phyloP scores from a whole-genome alignment of 2,113 vertebrate genomes.

The Hemichromis elongatus region DNA sequence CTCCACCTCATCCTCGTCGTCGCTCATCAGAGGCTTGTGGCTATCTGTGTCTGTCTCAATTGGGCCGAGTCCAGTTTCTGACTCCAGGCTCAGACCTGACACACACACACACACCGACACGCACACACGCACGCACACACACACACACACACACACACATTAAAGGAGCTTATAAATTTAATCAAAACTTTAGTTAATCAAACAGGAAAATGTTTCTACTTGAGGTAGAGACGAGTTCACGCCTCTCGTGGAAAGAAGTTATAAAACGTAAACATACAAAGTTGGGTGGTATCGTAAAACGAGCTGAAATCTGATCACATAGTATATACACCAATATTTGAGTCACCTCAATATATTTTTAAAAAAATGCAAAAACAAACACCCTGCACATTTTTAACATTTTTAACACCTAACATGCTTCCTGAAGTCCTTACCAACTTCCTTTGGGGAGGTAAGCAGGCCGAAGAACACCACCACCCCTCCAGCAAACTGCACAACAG shows the following conservation, averaged over 20 bases:
- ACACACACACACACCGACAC: constrained; percentile 27
- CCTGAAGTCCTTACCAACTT: constrained; percentile 83
- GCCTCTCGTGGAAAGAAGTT: neutral
- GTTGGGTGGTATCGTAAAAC: neutral
- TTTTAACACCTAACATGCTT: neutral
- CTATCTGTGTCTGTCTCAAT: constrained; percentile 81
- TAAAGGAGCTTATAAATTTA: neutral
- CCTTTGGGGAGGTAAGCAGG: constrained; percentile 88
- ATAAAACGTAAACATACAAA: neutral
- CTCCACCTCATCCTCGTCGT: constrained; percentile 73
- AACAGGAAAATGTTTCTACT: neutral
- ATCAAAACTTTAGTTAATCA: neutral
- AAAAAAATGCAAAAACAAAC: neutral
- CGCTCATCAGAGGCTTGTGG: constrained; percentile 84
- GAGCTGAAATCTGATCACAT: neutral
- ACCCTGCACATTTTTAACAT: accelerated
- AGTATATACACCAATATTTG: neutral
- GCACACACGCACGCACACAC: neutral
- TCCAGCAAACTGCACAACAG: constrained; percentile 91
- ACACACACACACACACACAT: neutral
- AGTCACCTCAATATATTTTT: neutral
- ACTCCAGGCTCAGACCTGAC: constrained; percentile 61
- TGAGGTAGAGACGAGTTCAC: neutral
- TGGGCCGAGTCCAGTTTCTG: constrained; percentile 54
- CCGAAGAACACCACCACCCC: constrained; percentile 94